Evolutionary conservation across 2,888 invertebrate genomes (phyloP), one percentile per base, ranked within the genome.

Genomic region (Brachyptera putata): DNA sequence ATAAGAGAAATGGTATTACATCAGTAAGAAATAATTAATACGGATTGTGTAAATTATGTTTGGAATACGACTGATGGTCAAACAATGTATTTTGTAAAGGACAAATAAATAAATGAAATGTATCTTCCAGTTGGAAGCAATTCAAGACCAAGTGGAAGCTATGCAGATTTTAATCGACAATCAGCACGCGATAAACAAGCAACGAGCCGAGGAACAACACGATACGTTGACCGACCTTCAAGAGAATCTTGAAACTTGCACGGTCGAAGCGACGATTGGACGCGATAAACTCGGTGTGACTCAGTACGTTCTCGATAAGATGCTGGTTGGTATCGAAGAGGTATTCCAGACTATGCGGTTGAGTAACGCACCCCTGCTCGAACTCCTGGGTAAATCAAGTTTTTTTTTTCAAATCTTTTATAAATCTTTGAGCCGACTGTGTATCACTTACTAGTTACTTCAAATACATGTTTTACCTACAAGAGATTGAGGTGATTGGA

Each of bases 351-450:
- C 85, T 39, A 82, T 89, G 2, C 82, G 83, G 39, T 91, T 91
- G 72, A 84, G 86, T 67, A 84, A 86, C 50, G 80, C 88, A 13
- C 87, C 89, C 0, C 78, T 90, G 11, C 74, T 90, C 21, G 82
- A 83, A 68, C 77, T 91, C 11, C 73, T 91, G 3, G 89, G 77
- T 73, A n/a, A n/a, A n/a, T n/a, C n/a, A n/a, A n/a, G n/a, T n/a
- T n/a, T n/a, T n/a, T n/a, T n/a, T n/a, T n/a, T n/a, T n/a, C n/a
- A n/a, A n/a, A n/a, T n/a, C n/a, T n/a, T n/a, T n/a, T n/a, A n/a
- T n/a, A n/a, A n/a, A n/a, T n/a, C n/a, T n/a, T n/a, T n/a, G n/a
- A n/a, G n/a, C n/a, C n/a, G n/a, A n/a, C n/a, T n/a, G n/a, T n/a
- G n/a, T n/a, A n/a, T n/a, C n/a, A n/a, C n/a, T n/a, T n/a, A n/a